Base-by-base conservation (phyloP, 1,140 invertebrate genomes). In the Drosophila arawakana region DNA sequence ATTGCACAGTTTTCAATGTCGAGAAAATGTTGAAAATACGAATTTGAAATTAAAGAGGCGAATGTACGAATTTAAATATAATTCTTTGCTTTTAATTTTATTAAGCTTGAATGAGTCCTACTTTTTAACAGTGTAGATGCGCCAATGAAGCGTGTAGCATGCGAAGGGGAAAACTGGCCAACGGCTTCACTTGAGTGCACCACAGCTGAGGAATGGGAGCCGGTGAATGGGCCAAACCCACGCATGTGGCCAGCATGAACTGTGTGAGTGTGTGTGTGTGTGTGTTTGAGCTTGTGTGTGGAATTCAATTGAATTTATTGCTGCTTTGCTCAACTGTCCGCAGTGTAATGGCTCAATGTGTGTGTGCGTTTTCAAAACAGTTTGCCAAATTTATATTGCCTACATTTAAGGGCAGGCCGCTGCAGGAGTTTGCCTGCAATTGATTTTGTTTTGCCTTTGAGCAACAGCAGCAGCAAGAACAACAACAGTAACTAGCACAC, bases 381-480 rank as follows among this genome's bases (percentile, higher is more conserved):
- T 72, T 81, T 34, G 70, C 62, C 69, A 75, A 89, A 89, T 88
- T 89, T 89, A 89, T 89, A 84, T 89, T 84, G 84, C 84, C 77
- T 88, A 89, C 84, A 74, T 88, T 83, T 78, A 47, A 43, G 83
- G 37, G 57, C 37, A 13, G 52, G 43, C 35, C 39, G 43, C 55
- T 13, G 43, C 30, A 11, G 52, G 52, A 50, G 55, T 21, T 61
- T 35, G 78, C 49, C 25, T 78, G 76, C 83, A 86, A 82, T 88
- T 82, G 82, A 86, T 88, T 88, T 86, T 79, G 79, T 88, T 82
- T 88, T 79, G 79, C 60, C 67, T 81, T 54, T 37, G 44, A 76
- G 67, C 11, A 62, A 46, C 44, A 25, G 15, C 67, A 50, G 15
- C 15, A 15, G 15, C 15, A 15, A 37, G 37, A 43, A 18, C 52